phyloP scores from a whole-genome alignment of 2,113 vertebrate genomes.

The Phaetusa simplex region DNA sequence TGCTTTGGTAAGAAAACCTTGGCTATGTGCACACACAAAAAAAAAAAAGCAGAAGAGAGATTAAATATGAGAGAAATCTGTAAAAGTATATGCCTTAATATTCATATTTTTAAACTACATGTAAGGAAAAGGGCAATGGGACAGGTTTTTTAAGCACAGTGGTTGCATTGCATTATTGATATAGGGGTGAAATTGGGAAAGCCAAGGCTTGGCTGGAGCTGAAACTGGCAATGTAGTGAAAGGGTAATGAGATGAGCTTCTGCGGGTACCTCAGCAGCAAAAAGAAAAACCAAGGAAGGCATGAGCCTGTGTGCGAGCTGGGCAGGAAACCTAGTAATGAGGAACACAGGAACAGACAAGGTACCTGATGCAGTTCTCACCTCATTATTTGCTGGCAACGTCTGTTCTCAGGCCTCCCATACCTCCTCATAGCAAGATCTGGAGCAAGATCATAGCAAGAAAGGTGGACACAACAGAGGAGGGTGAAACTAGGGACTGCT shows the following conservation, averaged over 20 bases:
- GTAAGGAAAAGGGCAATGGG: neutral
- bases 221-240: neutral
- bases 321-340: neutral
- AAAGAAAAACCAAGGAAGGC: neutral
- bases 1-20: neutral
- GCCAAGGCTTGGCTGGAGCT: neutral
- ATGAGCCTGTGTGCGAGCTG: neutral
- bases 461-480: neutral
- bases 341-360: neutral
- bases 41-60: neutral
- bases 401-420: neutral
- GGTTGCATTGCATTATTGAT: neutral
- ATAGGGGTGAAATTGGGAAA: neutral
- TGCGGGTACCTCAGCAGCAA: neutral
- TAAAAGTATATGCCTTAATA: neutral
- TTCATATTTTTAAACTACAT: neutral
- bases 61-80: neutral
- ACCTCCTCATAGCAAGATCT: neutral
- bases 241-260: neutral
- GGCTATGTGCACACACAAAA: neutral
- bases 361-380: neutral
- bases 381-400: neutral
- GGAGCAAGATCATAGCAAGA: neutral
- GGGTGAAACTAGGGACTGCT: neutral
- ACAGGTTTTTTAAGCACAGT: neutral